These are phyloP conservation scores for Odontamblyopus rebecca DNA, from an alignment of 2,797 vertebrate species.

Conservation along the genomic window DNA sequence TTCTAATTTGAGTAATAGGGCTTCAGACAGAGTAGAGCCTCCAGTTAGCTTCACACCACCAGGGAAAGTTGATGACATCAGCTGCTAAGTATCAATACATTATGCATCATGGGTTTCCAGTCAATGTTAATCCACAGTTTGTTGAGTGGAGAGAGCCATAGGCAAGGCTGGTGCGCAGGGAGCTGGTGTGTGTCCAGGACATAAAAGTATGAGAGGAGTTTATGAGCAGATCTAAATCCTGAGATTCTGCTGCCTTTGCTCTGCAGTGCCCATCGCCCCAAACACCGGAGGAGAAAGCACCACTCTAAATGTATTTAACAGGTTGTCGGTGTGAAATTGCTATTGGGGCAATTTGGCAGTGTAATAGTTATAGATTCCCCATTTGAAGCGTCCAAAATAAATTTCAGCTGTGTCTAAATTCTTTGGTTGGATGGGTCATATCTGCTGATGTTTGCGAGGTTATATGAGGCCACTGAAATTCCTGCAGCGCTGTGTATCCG, in stretches of 20 bases:
- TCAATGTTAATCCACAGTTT: background rate
- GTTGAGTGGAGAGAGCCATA: conserved; percentile 7
- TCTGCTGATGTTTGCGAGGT: conserved; percentile 1
- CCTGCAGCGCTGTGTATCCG: background rate
- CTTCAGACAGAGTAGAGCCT: too few relatives aligned
- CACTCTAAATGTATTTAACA: conserved; percentile 7
- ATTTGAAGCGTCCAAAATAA: background rate
- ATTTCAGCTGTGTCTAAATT: background rate
- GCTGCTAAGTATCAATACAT: background rate
- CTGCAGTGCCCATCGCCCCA: background rate
- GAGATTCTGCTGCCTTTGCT: conserved; percentile 16
- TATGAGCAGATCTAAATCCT: conserved; percentile 13
- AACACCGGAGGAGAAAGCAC: background rate
- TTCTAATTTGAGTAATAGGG: too few relatives aligned
- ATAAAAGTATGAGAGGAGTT: conserved; percentile 5
- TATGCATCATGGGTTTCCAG: background rate
- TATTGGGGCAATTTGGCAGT: conserved; percentile 2
- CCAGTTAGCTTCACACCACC: too few relatives aligned
- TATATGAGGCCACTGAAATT: background rate
- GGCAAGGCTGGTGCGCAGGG: conserved; percentile 24
- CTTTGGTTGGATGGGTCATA: background rate
- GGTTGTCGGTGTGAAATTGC: background rate
- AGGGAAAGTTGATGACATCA: too few relatives aligned
- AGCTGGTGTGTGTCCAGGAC: conserved; percentile 20
- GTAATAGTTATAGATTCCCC: background rate